A percentile compares a stretch with the other conserved stretches of the same genome.
Evolutionary conservation across 1,140 invertebrate genomes (phyloP).

Genomic region (Philotrypesis tridentata): DNA sequence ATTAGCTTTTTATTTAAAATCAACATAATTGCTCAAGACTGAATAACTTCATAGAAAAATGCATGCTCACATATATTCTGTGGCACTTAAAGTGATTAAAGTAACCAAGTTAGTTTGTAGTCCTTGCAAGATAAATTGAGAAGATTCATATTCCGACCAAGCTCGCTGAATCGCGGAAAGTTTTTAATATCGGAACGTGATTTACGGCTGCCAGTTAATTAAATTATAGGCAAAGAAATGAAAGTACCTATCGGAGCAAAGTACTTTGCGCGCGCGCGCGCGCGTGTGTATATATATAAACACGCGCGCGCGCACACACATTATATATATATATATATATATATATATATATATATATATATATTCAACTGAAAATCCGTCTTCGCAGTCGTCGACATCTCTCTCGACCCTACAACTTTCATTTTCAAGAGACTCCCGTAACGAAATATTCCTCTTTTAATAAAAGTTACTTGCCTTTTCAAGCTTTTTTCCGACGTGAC

Average conservation of each 20-base stretch:
- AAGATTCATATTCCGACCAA: conserved; percentile 36
- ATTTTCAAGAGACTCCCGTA: conserved; percentile 47
- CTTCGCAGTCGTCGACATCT: not conserved
- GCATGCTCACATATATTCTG: not conserved
- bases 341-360: too few relatives aligned
- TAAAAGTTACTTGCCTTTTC: conserved; percentile 52
- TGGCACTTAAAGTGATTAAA: conserved; percentile 21
- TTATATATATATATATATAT: too few relatives aligned
- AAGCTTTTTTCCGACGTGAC: conserved; percentile 46
- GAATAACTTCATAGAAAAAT: too few relatives aligned
- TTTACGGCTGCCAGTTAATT: conserved; percentile 66
- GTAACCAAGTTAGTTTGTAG: conserved; percentile 27
- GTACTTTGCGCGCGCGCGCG: conserved; percentile 29
- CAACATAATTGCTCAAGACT: too few relatives aligned
- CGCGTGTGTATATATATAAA: too few relatives aligned
- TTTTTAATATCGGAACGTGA: conserved; percentile 67
- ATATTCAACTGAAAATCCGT: conserved; percentile 34
- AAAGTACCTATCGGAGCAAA: conserved; percentile 56
- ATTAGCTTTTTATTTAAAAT: too few relatives aligned
- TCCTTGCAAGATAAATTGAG: conserved; percentile 30
- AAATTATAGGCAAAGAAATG: conserved; percentile 56
- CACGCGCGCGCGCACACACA: too few relatives aligned
- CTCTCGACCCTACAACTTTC: conserved; percentile 45
- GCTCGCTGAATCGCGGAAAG: conserved; percentile 50
- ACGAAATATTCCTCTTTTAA: conserved; percentile 53